phyloP scores from a whole-genome alignment of 2,888 invertebrate genomes.

The Cremastinae sp. region DNA sequence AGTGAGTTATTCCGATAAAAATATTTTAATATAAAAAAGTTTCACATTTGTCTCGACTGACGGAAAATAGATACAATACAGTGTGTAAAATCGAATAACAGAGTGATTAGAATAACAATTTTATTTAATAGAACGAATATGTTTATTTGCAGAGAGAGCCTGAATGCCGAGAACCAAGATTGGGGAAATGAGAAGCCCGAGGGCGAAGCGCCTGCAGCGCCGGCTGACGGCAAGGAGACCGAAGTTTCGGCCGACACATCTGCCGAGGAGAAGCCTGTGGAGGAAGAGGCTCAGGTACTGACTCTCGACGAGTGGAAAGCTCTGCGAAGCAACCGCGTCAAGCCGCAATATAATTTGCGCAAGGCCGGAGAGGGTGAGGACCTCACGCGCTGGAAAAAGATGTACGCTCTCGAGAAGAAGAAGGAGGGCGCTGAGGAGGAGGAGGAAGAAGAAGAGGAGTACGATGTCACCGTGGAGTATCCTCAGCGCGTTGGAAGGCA shows the following conservation, averaged over 20 bases:
- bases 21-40: constrained; percentile 8
- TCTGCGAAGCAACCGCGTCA: constrained; percentile 88
- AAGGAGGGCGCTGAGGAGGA: constrained; percentile 86
- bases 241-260: constrained; percentile 73
- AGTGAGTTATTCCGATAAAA: constrained; percentile 81
- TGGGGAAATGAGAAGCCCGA: constrained; percentile 82
- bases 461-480: constrained; percentile 87
- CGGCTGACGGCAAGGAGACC: constrained; percentile 73
- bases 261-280: constrained; percentile 82
- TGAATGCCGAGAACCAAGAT: constrained; percentile 76
- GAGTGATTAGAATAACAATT: no score
- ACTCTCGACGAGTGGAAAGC: constrained; percentile 98
- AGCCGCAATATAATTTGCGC: constrained; percentile 94
- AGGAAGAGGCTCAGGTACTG: constrained; percentile 91
- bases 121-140: neutral
- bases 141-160: constrained; percentile 72
- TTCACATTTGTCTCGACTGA: neutral
- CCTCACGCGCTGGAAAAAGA: constrained; percentile 94
- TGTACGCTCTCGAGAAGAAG: constrained; percentile 89
- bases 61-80: no score
- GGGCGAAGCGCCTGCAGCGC: constrained; percentile 67
- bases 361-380: constrained; percentile 98
- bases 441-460: constrained; percentile 86
- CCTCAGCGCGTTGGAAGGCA: constrained; percentile 93
- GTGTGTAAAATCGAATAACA: no score